Base-by-base conservation (phyloP, 2,888 invertebrate genomes). In the Drosophila macrospina region DNA sequence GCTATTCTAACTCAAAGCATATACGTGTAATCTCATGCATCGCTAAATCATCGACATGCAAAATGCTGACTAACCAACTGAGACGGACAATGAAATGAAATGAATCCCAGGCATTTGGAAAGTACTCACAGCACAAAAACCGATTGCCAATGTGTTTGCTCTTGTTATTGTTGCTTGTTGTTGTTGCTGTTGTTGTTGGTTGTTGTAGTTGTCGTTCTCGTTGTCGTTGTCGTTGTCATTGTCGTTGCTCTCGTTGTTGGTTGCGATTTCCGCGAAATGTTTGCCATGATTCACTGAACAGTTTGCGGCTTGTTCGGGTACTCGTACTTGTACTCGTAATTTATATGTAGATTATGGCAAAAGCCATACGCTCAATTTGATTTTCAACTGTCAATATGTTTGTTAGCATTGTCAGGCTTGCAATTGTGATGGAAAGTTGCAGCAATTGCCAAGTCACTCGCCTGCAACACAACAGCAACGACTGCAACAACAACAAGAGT, bases 241-340 rank as follows among this genome's bases (percentile, higher is more conserved):
- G 13, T 28, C 45, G 30, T 42, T 70, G 64, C 15, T 71, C 41
- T 34, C 57, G 13, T 47, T 71, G 36, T 45, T 71, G 41, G 30
- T 39, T 47, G 66, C 65, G 69, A 88, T 88, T 88, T 87, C 83
- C 83, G 83, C 83, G 83, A 83, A 85, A 65, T 74, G 86, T 59
- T 72, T 77, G 77, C 71, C 74, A 79, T 83, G 83, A 83, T 83
- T 86, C 86, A 82, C 68, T 83, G 83, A 69, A 78, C 83, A 73
- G 67, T 72, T 72, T 63, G 68, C 51, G 59, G 61, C 74, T 54
- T 74, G 74, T 74, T 42, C 28, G 32, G 8, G 13, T 11, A 41
- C 26, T 59, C 39, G 51, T 42, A 24, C 15, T 32, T 37, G 47
- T 56, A 51, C 79, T 63, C 64, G 86, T 79, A 87, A 87, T 88